Percentiles rank a stretch among this genome's conserved stretches.
These are phyloP conservation scores for Cynopterus sphinx DNA, from an alignment of 2,797 vertebrate species.

Conservation along the genomic window DNA sequence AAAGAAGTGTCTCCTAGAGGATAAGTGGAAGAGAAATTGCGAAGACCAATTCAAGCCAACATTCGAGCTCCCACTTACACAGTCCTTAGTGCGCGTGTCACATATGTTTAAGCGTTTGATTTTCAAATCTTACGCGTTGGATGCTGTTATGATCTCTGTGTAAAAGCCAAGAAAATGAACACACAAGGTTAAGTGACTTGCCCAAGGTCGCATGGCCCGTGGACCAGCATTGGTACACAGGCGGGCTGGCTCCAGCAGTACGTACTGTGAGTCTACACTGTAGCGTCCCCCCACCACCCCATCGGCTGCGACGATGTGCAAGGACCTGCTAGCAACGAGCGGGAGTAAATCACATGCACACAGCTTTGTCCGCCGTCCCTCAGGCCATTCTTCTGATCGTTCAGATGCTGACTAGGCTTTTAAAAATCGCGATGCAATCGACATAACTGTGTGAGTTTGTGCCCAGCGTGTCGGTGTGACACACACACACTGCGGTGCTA, in stretches of 20 bases:
- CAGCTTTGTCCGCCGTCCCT: not conserved
- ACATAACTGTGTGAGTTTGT: not conserved
- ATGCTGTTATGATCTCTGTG: not conserved
- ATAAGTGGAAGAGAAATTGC: not conserved
- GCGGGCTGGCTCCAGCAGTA: not conserved
- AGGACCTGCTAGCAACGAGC: not conserved
- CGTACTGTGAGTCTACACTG: not conserved
- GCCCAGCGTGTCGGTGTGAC: not conserved
- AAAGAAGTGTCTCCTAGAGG: not conserved
- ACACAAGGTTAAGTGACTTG: not conserved
- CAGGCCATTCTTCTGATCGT: not conserved
- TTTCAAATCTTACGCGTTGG: not conserved
- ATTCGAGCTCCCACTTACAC: not conserved
- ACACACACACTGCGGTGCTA: not conserved
- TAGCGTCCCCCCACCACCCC: not conserved
- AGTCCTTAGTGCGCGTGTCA: not conserved
- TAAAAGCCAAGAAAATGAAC: not conserved
- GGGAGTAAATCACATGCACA: not conserved
- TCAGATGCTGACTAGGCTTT: not conserved
- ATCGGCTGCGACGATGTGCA: not conserved
- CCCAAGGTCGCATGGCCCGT: not conserved
- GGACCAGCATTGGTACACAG: not conserved
- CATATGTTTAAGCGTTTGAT: not conserved
- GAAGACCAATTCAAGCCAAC: not conserved
- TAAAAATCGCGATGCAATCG: not conserved